Evolutionary conservation across 2,797 vertebrate genomes (phyloP), one percentile per base, ranked within the genome.

Genomic region (Sebastiscus tertius): DNA sequence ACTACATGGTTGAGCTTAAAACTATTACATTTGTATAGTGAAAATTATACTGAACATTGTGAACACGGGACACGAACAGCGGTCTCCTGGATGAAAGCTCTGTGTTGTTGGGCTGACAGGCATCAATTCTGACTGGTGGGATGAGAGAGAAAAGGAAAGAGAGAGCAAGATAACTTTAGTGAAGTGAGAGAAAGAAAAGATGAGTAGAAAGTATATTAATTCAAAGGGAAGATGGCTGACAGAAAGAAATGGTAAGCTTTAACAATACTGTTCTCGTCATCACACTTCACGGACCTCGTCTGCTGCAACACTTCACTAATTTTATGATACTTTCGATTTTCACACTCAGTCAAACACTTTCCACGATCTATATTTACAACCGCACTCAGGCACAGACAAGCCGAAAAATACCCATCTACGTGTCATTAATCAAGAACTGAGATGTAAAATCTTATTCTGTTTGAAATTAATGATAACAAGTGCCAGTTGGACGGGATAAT

Each of bases 291-390:
- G 60, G 73, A 73, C 34, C 18, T 56, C 42, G 1, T 71, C 86
- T 75, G 67, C 63, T 69, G 80, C 60, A 75, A 79, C 88, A 77
- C 85, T 22, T 80, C 87, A 82, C 85, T 89, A 83, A 86, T 81
- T 85, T 87, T 78, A 81, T 83, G 81, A 90, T 84, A 71, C 72
- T 79, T 89, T 85, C 70, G 68, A 89, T 82, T 92, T 92, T 91
- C 85, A 90, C 81, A 83, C 82, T 79, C 82, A 72, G 79, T 88
- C 87, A 89, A 86, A 83, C 80, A 62, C 79, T 85, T 75, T 62
- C 60, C 67, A 39, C 52, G 26, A 31, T 79, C 68, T 77, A 64
- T 86, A 86, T 87, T 86, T 81, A 77, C 77, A 79, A 68, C 59
- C 27, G 13, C 4, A 42, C 79, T 34, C 58, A 20, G 42, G 49